Evolutionary conservation across 2,113 vertebrate genomes (phyloP).

Genomic region (Piliocolobus tephrosceles): DNA sequence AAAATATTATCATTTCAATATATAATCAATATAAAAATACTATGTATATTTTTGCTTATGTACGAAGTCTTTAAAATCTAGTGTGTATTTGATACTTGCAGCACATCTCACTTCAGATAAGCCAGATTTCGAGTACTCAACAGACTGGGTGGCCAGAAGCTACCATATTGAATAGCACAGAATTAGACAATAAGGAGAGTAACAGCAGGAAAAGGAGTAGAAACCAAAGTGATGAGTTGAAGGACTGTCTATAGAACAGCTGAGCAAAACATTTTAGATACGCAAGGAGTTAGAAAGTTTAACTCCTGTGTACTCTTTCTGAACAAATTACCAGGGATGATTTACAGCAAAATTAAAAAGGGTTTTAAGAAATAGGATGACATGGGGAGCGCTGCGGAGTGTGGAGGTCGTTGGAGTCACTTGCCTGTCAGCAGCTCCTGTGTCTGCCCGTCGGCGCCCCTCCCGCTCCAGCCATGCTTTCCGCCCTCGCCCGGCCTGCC

Average conservation of each 20-base stretch:
- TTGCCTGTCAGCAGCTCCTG: accelerated
- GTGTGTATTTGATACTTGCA: background rate
- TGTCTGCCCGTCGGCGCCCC: accelerated
- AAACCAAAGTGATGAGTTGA: background rate
- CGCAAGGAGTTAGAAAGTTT: background rate
- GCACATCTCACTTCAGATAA: background rate
- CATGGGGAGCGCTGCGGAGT: accelerated
- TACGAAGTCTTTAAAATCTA: background rate
- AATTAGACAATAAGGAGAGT: background rate
- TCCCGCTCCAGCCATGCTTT: slow-evolving; percentile 78
- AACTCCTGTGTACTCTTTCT: background rate
- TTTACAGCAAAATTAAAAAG: background rate
- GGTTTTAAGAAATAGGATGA: background rate
- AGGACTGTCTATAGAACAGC: background rate
- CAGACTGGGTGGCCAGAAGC: background rate
- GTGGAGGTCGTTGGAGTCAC: slow-evolving; percentile 88
- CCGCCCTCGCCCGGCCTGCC: slow-evolving; percentile 77
- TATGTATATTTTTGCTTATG: background rate
- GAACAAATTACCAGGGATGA: background rate
- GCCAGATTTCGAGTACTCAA: background rate
- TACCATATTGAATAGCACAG: background rate
- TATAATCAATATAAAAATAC: background rate
- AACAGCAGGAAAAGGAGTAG: background rate
- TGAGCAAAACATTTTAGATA: background rate
- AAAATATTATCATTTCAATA: background rate